A percentile compares a stretch with the other conserved stretches of the same genome.
These are phyloP conservation scores for Cabera pusaria DNA, from an alignment of 2,888 invertebrate species.

Conservation along the genomic window DNA sequence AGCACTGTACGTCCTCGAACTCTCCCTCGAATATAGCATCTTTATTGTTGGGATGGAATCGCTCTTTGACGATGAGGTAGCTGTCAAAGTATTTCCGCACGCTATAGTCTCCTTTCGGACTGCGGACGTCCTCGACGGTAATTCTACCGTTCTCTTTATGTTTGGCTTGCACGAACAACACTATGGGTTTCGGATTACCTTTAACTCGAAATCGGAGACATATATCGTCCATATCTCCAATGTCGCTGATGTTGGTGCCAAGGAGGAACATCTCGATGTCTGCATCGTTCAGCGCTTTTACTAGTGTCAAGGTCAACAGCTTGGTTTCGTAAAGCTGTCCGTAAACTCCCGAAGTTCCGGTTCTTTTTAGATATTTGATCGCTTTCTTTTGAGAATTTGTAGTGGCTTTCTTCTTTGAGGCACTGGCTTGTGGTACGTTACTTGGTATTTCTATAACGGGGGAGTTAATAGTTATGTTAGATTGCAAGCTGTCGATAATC, in stretches of 20 bases:
- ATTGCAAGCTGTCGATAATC: slow-evolving; percentile 10
- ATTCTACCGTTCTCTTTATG: slow-evolving; percentile 41
- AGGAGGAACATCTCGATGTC: slow-evolving; percentile 38
- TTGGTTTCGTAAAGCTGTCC: slow-evolving; percentile 39
- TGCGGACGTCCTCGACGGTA: slow-evolving; percentile 36
- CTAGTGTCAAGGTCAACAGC: slow-evolving; percentile 38
- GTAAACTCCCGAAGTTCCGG: slow-evolving; percentile 27
- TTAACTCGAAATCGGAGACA: slow-evolving; percentile 39
- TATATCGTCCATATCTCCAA: slow-evolving; percentile 47
- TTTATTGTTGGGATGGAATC: slow-evolving; percentile 30
- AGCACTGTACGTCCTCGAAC: slow-evolving; percentile 36
- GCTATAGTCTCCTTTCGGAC: slow-evolving; percentile 35
- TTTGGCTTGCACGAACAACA: slow-evolving; percentile 47
- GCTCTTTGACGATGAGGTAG: slow-evolving; percentile 41
- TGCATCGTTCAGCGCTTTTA: slow-evolving; percentile 38
- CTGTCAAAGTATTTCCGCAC: slow-evolving; percentile 44
- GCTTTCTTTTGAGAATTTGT: not conserved
- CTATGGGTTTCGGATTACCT: slow-evolving; percentile 24
- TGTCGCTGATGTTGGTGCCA: slow-evolving; percentile 42
- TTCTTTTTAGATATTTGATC: slow-evolving; percentile 23
- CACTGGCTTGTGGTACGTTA: slow-evolving; percentile 2
- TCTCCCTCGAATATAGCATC: slow-evolving; percentile 41
- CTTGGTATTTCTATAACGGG: not conserved
- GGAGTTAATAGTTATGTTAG: not conserved
- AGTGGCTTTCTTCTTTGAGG: not conserved